Conservation (phyloP, 2,113 vertebrate genomes). For the Cheirogaleus medius region DNA sequence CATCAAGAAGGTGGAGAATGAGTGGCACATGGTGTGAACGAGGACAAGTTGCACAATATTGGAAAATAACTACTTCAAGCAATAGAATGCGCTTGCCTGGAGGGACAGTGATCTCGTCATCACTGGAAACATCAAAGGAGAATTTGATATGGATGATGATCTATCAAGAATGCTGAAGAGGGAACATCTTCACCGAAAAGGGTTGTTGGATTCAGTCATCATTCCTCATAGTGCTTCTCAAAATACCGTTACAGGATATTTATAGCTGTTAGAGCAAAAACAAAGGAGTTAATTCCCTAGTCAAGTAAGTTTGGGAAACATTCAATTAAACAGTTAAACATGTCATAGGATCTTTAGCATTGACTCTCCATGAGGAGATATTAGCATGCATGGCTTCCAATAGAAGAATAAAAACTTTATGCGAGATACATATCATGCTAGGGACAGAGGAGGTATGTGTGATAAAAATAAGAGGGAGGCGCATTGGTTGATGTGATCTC, state of each 20-base stretch:
- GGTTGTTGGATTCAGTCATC: not conserved
- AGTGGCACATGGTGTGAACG: not conserved
- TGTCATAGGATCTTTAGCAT: not conserved
- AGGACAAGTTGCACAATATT: not conserved
- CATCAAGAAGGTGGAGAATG: not conserved
- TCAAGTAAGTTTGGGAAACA: not conserved
- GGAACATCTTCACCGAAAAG: not conserved
- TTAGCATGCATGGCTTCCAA: not conserved
- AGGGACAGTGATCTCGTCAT: not conserved
- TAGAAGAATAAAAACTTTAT: not conserved
- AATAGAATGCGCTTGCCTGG: not conserved
- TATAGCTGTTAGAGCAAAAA: not conserved
- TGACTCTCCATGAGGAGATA: not conserved
- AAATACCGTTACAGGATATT: not conserved
- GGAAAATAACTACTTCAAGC: not conserved
- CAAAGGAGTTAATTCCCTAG: not conserved
- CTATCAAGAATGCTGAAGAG: not conserved
- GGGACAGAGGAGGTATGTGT: rapidly evolving
- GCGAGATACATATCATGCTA: not conserved
- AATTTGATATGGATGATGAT: not conserved
- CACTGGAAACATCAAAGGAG: not conserved
- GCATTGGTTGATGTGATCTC: not conserved
- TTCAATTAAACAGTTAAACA: not conserved
- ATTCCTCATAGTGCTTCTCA: not conserved
- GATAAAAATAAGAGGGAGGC: not conserved